These are phyloP conservation scores for Dendrolimus pini DNA, from an alignment of 2,888 invertebrate genomes.

Conservation along the genomic window DNA sequence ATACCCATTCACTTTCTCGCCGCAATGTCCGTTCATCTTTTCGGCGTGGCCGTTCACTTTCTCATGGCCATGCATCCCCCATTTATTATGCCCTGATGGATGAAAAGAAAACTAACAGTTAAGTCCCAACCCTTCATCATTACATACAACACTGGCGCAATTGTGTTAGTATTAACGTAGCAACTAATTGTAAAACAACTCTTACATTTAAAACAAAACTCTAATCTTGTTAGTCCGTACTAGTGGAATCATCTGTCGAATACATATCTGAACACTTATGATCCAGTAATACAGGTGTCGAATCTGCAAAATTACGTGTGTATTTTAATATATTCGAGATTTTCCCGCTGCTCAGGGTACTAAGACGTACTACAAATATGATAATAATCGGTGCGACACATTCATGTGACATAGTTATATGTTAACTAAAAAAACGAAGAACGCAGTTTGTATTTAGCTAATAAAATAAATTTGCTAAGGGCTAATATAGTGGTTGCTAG, in stretches of 20 bases:
- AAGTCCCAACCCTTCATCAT: conserved; percentile 38
- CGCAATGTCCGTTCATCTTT: conserved; percentile 27
- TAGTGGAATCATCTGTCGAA: conserved; percentile 46
- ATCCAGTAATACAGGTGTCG: conserved; percentile 46
- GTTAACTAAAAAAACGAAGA: conserved; percentile 1
- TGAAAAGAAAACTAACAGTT: conserved; percentile 36
- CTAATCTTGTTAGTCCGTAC: conserved; percentile 35
- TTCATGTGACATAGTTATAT: neutral
- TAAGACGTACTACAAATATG: conserved; percentile 2
- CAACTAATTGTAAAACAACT: conserved; percentile 13
- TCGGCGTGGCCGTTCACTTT: conserved; percentile 29
- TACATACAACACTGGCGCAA: conserved; percentile 54
- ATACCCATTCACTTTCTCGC: conserved; percentile 30
- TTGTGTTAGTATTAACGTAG: conserved; percentile 42
- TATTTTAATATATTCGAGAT: conserved; percentile 32
- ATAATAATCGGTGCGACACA: neutral
- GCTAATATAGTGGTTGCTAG: conserved; percentile 1
- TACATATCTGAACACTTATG: conserved; percentile 41
- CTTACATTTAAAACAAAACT: conserved; percentile 14
- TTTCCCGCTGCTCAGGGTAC: conserved; percentile 13
- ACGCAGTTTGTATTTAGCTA: conserved; percentile 5
- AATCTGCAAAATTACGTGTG: conserved; percentile 59
- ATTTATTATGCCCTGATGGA: conserved; percentile 61
- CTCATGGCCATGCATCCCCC: conserved; percentile 24
- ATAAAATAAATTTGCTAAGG: conserved; percentile 13